Evolutionary conservation across 2,888 invertebrate species (phyloP), one percentile per base, ranked within the genome.

Genomic region (Drosophila neonasuta): DNA sequence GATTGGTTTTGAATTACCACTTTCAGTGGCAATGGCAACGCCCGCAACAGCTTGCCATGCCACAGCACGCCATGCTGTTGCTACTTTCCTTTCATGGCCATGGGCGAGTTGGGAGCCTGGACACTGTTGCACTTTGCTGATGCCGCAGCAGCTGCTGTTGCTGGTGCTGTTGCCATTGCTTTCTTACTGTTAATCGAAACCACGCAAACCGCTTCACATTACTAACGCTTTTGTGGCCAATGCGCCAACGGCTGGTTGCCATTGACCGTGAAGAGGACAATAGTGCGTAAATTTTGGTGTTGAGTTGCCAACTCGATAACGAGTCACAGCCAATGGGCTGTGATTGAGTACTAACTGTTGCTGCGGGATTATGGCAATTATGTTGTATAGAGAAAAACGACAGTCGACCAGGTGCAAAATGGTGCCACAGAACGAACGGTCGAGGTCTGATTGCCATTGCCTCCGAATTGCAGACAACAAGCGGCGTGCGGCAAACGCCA

Each of bases 401-500:
- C 59, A 57, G 61, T 30, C 59, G 50, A 54, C 49, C 69, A 77
- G 69, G 62, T 69, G 81, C 59, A 71, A 79, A 82, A 72, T 67
- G 77, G 71, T 76, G 81, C 71, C 80, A 68, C 74, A 64, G 67
- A 60, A 56, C 39, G 66, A 77, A 72, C 59, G 77, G 87, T 83
- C 69, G 84, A 87, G 84, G 74, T 85, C 84, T 87, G 86, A 87
- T 85, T 85, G 83, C 80, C 70, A 83, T 70, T 77, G 73, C 63
- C 78, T 52, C 54, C 17, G 71, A 85, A 85, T 80, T 78, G 57
- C 48, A 75, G 65, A 57, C 74, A 67, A 67, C 48, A 48, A 48
- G 13, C 30, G 11, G 7, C n/a, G 39, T 36, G 15, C 24, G 41
- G 48, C 56, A 51, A 68, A 17, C 61, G 49, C 74, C 68, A 54